Evolutionary conservation across 2,888 invertebrate species (phyloP).

Genomic region (Eilema sororculum): DNA sequence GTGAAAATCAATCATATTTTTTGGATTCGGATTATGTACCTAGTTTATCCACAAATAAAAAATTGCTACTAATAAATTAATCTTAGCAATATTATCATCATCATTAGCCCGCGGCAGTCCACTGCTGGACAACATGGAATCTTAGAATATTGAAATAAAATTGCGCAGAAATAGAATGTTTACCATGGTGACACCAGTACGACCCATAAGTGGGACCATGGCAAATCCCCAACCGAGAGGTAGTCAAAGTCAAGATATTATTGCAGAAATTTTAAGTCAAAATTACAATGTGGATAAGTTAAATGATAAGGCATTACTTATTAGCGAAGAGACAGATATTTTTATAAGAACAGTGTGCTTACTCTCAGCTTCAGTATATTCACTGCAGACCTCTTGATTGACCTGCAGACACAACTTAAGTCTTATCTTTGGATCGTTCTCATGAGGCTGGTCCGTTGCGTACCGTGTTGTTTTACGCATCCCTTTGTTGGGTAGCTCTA

Average conservation of each 20-base stretch:
- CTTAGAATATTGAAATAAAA: neutral
- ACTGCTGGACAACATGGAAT: too few species aligned
- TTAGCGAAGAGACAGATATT: neutral
- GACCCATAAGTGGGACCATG: too few species aligned
- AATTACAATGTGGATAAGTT: neutral
- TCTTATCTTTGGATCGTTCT: constrained; percentile 90
- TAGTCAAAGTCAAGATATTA: neutral
- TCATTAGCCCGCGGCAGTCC: too few species aligned
- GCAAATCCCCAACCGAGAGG: neutral
- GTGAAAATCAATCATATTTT: neutral
- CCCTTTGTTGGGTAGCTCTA: constrained; percentile 86
- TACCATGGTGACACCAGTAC: too few species aligned
- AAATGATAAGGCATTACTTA: neutral
- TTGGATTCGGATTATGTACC: neutral
- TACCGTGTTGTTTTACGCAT: constrained; percentile 80
- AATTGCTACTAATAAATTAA: neutral
- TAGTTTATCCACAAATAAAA: neutral
- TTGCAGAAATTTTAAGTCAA: neutral
- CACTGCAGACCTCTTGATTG: constrained; percentile 94
- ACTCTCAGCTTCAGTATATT: constrained; percentile 94
- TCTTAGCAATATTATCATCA: too few species aligned
- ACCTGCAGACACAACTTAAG: constrained; percentile 94
- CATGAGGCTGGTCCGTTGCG: constrained; percentile 85
- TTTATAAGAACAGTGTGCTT: constrained; percentile 72
- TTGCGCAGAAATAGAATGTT: too few species aligned